phyloP scores from a whole-genome alignment of 1,140 invertebrate genomes.

The Panulirus ornatus region DNA sequence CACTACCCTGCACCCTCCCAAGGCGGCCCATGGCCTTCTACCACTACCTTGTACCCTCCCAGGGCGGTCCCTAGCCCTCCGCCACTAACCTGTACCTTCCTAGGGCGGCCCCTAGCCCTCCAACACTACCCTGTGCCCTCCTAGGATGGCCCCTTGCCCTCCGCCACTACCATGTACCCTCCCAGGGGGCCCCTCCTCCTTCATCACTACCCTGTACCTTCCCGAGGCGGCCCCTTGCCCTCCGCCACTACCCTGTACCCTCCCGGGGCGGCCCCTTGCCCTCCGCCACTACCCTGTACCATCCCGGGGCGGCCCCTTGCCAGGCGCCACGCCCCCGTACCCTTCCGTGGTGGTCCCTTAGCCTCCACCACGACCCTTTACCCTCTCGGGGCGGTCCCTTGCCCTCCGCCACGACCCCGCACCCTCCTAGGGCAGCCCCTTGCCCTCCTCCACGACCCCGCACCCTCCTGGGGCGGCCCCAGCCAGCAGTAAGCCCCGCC shows the following conservation, averaged over 20 bases:
- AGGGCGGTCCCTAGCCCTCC: neutral
- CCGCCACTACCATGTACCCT: neutral
- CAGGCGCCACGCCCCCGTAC: neutral
- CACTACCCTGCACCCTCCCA: neutral
- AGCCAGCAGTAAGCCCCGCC: conserved; percentile 7
- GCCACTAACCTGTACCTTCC: neutral
- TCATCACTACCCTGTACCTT: neutral
- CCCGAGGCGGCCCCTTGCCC: neutral
- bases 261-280: neutral
- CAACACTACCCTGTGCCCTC: neutral
- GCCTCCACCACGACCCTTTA: too few relatives aligned
- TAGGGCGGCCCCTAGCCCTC: neutral
- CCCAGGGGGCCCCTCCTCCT: neutral
- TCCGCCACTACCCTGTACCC: neutral
- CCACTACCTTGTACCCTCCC: neutral
- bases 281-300: neutral
- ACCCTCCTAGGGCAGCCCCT: neutral
- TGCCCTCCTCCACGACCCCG: conserved; percentile 1
- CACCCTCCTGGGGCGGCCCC: neutral
- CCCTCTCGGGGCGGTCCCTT: too few relatives aligned
- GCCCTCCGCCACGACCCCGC: neutral
- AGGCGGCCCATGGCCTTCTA: neutral
- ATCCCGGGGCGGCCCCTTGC: neutral
- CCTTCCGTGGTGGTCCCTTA: neutral
- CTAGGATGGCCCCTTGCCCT: neutral